phyloP scores from a whole-genome alignment of 53 echinoderm and acorn worm genomes.

The Apostichopus leukothele region DNA sequence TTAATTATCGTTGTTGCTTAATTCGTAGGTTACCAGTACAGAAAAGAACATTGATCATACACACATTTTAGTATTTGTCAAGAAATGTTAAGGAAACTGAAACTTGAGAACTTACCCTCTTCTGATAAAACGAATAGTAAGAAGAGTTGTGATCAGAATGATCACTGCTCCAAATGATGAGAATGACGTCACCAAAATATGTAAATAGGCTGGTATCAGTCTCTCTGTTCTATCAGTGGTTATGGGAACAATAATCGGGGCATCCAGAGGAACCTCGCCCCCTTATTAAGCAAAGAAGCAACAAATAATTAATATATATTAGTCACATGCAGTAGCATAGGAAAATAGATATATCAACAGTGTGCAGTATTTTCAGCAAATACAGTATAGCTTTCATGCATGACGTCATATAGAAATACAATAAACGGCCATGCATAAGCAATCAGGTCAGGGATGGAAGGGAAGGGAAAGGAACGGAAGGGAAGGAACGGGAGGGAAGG shows the following conservation, averaged over 20 bases:
- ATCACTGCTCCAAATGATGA: neutral
- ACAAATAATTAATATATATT: neutral
- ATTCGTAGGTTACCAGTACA: too few relatives aligned
- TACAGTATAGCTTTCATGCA: neutral
- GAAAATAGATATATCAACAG: neutral
- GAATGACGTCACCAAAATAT: neutral
- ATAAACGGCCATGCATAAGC: neutral
- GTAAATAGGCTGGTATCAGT: neutral
- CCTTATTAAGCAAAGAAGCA: neutral
- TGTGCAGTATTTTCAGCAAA: neutral
- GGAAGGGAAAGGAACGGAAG: too few relatives aligned
- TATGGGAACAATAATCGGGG: neutral
- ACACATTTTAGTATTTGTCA: too few relatives aligned
- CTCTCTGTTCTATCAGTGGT: neutral
- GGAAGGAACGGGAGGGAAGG: too few relatives aligned
- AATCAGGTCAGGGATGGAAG: too few relatives aligned
- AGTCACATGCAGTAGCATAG: too few relatives aligned
- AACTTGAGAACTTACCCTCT: neutral
- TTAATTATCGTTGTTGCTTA: too few relatives aligned
- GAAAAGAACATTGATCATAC: too few relatives aligned
- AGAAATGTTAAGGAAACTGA: too few relatives aligned
- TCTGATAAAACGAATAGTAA: neutral
- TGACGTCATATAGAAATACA: neutral
- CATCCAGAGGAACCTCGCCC: neutral
- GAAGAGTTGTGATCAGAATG: neutral